A percentile compares a stretch with the other conserved stretches of the same genome.
phyloP scores from a whole-genome alignment of 1,140 invertebrate genomes.

The Drosophila pseudoananassae region DNA sequence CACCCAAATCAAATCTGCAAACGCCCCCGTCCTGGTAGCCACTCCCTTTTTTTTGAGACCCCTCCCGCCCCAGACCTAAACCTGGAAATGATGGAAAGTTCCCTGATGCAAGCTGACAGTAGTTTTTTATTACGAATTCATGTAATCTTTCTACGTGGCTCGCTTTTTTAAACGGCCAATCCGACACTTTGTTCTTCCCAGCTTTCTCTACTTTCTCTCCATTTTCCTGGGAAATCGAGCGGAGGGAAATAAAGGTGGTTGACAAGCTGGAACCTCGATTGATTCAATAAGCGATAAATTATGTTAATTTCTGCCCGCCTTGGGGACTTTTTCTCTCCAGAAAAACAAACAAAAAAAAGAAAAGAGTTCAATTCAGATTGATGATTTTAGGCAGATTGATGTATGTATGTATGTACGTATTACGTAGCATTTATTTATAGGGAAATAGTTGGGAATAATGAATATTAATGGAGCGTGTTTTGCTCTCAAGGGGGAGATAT shows the following conservation, averaged over 20 bases:
- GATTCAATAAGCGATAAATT: slow-evolving; percentile 53
- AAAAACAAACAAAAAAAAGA: neutral
- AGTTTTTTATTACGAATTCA: slow-evolving; percentile 67
- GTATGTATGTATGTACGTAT: neutral
- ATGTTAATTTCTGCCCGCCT: slow-evolving; percentile 39
- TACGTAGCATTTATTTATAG: neutral
- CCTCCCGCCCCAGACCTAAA: too few species aligned
- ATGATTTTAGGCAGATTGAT: slow-evolving; percentile 10
- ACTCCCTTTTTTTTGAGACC: slow-evolving; percentile 4
- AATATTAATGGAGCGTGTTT: slow-evolving; percentile 6
- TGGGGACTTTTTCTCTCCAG: neutral
- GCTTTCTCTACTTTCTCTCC: neutral
- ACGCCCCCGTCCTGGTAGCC: neutral
- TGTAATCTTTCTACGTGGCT: slow-evolving; percentile 58
- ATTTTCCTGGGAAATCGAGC: neutral
- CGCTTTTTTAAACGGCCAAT: slow-evolving; percentile 49
- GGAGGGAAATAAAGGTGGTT: slow-evolving; percentile 15
- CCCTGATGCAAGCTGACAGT: slow-evolving; percentile 67
- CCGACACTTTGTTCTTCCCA: neutral
- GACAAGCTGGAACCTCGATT: slow-evolving; percentile 48
- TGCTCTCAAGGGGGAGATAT: neutral
- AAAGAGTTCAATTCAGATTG: slow-evolving; percentile 18
- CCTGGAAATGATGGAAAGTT: slow-evolving; percentile 70
- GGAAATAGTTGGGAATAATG: slow-evolving; percentile 5
- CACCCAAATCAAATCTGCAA: slow-evolving; percentile 69